A percentile compares a stretch with the other conserved stretches of the same genome.
Evolutionary conservation across 1,140 invertebrate genomes (phyloP).

Genomic region (Drosophila ananassae): DNA sequence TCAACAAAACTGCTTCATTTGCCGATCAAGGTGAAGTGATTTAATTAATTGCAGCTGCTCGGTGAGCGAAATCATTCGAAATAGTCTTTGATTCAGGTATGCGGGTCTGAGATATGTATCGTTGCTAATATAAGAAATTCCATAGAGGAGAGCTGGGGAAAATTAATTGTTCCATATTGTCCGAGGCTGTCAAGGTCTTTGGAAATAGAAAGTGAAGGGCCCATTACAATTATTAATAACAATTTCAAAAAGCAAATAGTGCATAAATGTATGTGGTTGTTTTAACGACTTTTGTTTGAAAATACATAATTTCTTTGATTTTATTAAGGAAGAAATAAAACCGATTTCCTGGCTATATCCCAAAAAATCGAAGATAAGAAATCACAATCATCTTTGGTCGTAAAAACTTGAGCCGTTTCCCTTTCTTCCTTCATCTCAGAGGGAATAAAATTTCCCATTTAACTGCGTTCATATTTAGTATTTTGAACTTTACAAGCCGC

Average conservation of each 20-base stretch:
- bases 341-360: slow-evolving; percentile 3
- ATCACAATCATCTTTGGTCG: background rate
- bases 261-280: too few species aligned
- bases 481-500: slow-evolving; percentile 36
- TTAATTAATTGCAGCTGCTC: slow-evolving; percentile 64
- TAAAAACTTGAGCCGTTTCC: slow-evolving; percentile 32
- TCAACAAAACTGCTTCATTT: slow-evolving; percentile 49
- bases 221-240: background rate
- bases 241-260: too few species aligned
- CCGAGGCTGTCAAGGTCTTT: slow-evolving; percentile 33
- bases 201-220: slow-evolving; percentile 44
- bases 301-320: too few species aligned
- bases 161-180: slow-evolving; percentile 50
- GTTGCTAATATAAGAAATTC: slow-evolving; percentile 33
- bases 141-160: slow-evolving; percentile 20
- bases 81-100: slow-evolving; percentile 8
- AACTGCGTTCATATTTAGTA: slow-evolving; percentile 41
- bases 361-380: slow-evolving; percentile 20
- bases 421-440: background rate
- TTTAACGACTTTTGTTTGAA: too few species aligned
- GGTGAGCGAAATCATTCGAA: slow-evolving; percentile 42
- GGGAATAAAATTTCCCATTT: slow-evolving; percentile 35
- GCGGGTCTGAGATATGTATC: slow-evolving; percentile 36
- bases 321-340: slow-evolving; percentile 9
- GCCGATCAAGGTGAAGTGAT: slow-evolving; percentile 66